These are phyloP conservation scores for Pseudomyrmex sp. DNA, from an alignment of 1,140 invertebrate genomes.

Conservation along the genomic window DNA sequence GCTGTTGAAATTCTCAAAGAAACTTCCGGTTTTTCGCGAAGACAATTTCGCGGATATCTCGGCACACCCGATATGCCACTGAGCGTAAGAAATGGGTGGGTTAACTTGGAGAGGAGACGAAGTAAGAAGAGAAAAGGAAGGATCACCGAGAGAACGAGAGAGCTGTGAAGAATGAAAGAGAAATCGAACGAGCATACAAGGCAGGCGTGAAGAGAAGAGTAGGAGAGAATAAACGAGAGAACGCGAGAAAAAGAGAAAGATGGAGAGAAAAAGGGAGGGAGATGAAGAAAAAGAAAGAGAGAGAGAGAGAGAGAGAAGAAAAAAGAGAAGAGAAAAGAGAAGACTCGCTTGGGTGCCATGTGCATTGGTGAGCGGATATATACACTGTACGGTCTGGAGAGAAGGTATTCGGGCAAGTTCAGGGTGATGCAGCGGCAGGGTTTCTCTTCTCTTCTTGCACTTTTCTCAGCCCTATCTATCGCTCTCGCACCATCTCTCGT, in stretches of 20 bases:
- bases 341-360: constrained; percentile 79
- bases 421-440: constrained; percentile 76
- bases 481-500: background rate
- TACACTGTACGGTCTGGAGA: constrained; percentile 69
- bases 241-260: constrained; percentile 12
- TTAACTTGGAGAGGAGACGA: constrained; percentile 74
- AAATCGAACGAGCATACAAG: constrained; percentile 54
- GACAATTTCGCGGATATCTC: background rate
- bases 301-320: constrained; percentile 36
- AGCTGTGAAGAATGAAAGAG: constrained; percentile 26
- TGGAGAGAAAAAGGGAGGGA: constrained; percentile 29
- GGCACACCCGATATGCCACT: constrained; percentile 75
- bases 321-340: constrained; percentile 55
- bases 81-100: constrained; percentile 81
- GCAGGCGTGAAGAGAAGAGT: constrained; percentile 30
- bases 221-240: constrained; percentile 31
- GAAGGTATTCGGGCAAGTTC: constrained; percentile 80
- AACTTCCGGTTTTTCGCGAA: too few relatives aligned
- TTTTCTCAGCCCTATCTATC: constrained; percentile 11
- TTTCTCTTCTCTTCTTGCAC: constrained; percentile 32
- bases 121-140: constrained; percentile 75
- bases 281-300: too few relatives aligned
- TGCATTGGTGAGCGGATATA: constrained; percentile 77
- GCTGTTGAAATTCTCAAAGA: background rate
- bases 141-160: constrained; percentile 48